These are phyloP conservation scores for Micrasema minimum DNA, from an alignment of 1,140 invertebrate genomes.

Conservation along the genomic window DNA sequence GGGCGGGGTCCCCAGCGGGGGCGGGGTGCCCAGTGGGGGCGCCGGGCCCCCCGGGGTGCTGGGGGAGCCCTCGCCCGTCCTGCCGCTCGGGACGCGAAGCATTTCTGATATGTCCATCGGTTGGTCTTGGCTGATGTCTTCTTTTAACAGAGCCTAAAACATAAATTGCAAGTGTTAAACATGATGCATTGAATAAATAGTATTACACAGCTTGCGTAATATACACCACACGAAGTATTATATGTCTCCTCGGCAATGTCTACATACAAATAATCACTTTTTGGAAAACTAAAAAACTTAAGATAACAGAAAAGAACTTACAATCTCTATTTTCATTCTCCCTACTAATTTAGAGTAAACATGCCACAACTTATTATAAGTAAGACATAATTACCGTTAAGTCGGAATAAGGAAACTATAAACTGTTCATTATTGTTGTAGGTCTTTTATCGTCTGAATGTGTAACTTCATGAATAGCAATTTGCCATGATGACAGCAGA, in stretches of 20 bases:
- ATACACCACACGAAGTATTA: neutral
- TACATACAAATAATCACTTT: no score
- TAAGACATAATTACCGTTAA: no score
- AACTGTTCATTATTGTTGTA: no score
- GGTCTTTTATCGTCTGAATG: no score
- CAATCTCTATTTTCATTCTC: no score
- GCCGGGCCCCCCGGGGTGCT: neutral
- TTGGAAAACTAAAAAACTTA: no score
- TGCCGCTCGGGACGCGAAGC: neutral
- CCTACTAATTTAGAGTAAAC: no score
- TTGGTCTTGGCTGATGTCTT: conserved; percentile 36
- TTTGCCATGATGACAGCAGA: no score
- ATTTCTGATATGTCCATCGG: conserved; percentile 46
- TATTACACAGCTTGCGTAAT: neutral
- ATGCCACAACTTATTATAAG: no score
- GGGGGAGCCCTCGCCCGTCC: neutral
- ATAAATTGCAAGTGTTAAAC: neutral
- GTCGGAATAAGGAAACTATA: no score
- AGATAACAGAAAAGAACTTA: no score
- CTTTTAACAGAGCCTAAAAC: conserved; percentile 43
- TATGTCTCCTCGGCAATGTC: neutral
- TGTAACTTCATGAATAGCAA: no score
- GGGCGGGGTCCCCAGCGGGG: neutral
- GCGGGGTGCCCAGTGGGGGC: neutral
- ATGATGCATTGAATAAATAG: neutral